A percentile compares a stretch with the other conserved stretches of the same genome.
Evolutionary conservation across 2,888 invertebrate genomes (phyloP).

Genomic region (Panorpa germanica): DNA sequence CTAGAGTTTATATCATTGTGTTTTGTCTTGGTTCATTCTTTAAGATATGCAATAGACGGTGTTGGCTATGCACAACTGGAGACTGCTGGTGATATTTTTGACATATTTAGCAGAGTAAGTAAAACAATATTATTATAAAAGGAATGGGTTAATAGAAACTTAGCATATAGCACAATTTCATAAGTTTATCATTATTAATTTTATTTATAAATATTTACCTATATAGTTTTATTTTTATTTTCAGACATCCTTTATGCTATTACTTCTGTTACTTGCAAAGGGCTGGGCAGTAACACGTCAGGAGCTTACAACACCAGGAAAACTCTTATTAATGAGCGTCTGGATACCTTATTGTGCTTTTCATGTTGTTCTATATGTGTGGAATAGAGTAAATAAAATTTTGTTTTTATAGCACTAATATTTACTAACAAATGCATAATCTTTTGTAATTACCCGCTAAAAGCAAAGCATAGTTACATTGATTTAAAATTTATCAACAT

Average conservation of each 20-base stretch:
- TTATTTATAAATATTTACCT: constrained; percentile 5
- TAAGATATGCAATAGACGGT: constrained; percentile 83
- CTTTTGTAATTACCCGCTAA: background rate
- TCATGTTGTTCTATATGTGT: constrained; percentile 81
- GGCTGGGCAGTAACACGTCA: constrained; percentile 91
- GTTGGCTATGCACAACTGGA: constrained; percentile 65
- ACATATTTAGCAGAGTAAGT: constrained; percentile 75
- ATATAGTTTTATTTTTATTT: constrained; percentile 16
- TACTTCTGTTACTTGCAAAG: constrained; percentile 80
- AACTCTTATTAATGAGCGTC: constrained; percentile 32
- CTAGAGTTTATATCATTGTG: constrained; percentile 73
- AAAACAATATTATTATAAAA: too few species aligned
- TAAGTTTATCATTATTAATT: constrained; percentile 9
- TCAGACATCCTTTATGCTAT: constrained; percentile 84
- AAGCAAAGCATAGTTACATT: background rate
- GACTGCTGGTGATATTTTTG: constrained; percentile 79
- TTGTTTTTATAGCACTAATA: background rate
- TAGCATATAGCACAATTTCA: constrained; percentile 6
- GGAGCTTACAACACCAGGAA: constrained; percentile 71
- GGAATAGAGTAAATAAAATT: constrained; percentile 72
- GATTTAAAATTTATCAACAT: too few species aligned
- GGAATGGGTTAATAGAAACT: constrained; percentile 2
- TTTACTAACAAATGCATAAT: background rate
- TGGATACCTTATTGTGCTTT: constrained; percentile 86
- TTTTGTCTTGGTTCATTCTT: constrained; percentile 72